These are phyloP conservation scores for Selenia dentaria DNA, from an alignment of 2,888 invertebrate species.

Conservation along the genomic window DNA sequence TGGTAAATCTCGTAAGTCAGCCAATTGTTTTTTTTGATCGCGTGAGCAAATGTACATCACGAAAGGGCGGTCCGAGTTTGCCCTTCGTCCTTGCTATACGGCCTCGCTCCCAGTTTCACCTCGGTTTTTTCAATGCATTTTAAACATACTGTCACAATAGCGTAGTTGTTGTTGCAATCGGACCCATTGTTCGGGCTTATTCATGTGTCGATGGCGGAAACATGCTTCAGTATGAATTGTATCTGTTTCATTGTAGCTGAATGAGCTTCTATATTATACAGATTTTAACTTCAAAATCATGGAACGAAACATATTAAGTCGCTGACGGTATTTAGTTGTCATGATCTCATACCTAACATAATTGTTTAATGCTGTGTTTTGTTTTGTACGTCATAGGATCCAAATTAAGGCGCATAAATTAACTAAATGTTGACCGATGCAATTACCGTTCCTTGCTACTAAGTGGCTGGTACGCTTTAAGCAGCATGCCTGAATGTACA, in stretches of 20 bases:
- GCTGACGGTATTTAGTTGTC: too few species aligned
- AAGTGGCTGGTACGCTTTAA: too few species aligned
- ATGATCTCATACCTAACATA: too few species aligned
- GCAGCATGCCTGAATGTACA: too few species aligned
- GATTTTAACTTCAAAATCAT: too few species aligned
- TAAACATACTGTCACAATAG: slow-evolving; percentile 28
- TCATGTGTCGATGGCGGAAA: slow-evolving; percentile 34
- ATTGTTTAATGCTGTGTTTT: too few species aligned
- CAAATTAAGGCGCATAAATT: too few species aligned
- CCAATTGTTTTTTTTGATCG: slow-evolving; percentile 16
- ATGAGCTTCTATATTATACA: too few species aligned
- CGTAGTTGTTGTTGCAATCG: slow-evolving; percentile 21
- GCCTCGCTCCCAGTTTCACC: slow-evolving; percentile 37
- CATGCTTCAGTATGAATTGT: slow-evolving; percentile 30
- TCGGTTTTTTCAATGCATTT: slow-evolving; percentile 42
- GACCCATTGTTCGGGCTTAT: slow-evolving; percentile 31
- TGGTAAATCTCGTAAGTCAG: slow-evolving; percentile 5
- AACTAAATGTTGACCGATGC: too few species aligned
- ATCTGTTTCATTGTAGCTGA: slow-evolving; percentile 22
- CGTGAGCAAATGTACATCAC: slow-evolving; percentile 18
- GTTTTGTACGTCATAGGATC: too few species aligned
- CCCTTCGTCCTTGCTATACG: slow-evolving; percentile 37
- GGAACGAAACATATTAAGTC: too few species aligned
- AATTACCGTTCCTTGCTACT: too few species aligned
- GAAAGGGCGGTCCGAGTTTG: slow-evolving; percentile 35